Percentiles rank a stretch among this genome's conserved stretches.
Evolutionary conservation across 1,140 invertebrate genomes (phyloP).

Genomic region (Tenebrio molitor): DNA sequence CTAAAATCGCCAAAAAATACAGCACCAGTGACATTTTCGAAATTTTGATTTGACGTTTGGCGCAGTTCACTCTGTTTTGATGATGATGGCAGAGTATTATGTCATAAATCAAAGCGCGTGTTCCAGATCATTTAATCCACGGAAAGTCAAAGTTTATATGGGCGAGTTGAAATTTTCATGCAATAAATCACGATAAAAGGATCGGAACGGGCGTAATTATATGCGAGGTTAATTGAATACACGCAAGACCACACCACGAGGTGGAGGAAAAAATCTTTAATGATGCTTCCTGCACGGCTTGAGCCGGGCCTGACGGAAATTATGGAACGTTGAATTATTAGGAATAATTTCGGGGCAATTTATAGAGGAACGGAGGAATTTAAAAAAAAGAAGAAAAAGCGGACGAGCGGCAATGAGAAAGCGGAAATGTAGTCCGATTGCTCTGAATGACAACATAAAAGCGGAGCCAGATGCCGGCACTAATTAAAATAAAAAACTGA

Average conservation of each 20-base stretch:
- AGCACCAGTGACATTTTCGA: constrained; percentile 5
- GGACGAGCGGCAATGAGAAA: neutral
- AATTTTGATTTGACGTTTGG: constrained; percentile 31
- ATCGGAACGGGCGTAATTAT: constrained; percentile 17
- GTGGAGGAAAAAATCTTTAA: neutral
- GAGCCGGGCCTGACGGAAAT: neutral
- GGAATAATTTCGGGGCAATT: neutral
- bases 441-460: no score
- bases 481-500: no score
- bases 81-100: neutral
- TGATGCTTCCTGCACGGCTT: constrained; percentile 9
- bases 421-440: neutral
- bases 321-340: neutral
- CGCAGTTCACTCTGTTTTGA: neutral
- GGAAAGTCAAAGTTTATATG: constrained; percentile 24
- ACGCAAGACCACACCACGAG: constrained; percentile 32
- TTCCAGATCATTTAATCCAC: constrained; percentile 34
- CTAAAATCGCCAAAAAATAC: constrained; percentile 12
- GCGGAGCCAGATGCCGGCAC: no score
- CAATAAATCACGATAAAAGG: constrained; percentile 31
- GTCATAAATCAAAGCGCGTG: constrained; percentile 32
- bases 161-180: constrained; percentile 27
- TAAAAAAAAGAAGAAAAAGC: neutral
- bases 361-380: neutral
- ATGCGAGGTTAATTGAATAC: constrained; percentile 29